A percentile compares a stretch with the other conserved stretches of the same genome.
phyloP scores from a whole-genome alignment of 2,888 invertebrate genomes.

The Beris chalybata region DNA sequence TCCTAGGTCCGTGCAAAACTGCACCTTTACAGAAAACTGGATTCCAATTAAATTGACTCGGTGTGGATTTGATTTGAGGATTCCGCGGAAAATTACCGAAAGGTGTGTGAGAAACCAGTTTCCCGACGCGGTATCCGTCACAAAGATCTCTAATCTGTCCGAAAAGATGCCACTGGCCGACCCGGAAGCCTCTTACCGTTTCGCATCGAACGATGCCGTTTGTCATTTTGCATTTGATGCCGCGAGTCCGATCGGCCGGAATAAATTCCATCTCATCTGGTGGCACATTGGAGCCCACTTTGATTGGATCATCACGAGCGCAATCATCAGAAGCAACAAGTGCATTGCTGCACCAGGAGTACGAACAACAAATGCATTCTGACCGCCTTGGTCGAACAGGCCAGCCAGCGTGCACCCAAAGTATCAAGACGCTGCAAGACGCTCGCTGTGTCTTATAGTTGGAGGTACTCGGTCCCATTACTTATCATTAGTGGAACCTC shows the following conservation, averaged over 20 bases:
- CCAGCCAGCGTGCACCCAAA: too few species aligned
- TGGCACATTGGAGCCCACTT: constrained; percentile 29
- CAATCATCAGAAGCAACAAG: constrained; percentile 37
- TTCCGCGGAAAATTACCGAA: constrained; percentile 8
- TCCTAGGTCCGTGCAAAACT: background rate
- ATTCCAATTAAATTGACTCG: constrained; percentile 24
- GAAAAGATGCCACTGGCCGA: constrained; percentile 13
- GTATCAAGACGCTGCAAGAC: too few species aligned
- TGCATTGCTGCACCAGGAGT: constrained; percentile 10
- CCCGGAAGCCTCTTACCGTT: constrained; percentile 10
- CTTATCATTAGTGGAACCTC: constrained; percentile 35
- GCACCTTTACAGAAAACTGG: constrained; percentile 17
- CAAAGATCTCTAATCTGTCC: constrained; percentile 3
- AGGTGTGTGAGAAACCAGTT: constrained; percentile 16
- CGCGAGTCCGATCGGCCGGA: constrained; percentile 34
- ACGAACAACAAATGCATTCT: background rate
- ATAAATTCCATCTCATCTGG: constrained; percentile 34
- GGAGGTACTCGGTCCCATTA: constrained; percentile 30
- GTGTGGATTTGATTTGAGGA: constrained; percentile 7
- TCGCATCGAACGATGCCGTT: constrained; percentile 28
- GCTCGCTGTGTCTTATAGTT: too few species aligned
- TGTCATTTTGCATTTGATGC: constrained; percentile 35
- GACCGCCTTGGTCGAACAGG: too few species aligned
- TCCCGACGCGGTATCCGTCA: background rate
- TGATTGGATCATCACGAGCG: constrained; percentile 38